Percentiles rank a stretch among this genome's conserved stretches.
Evolutionary conservation across 2,113 vertebrate species (phyloP).

Genomic region (Eublepharis macularius): DNA sequence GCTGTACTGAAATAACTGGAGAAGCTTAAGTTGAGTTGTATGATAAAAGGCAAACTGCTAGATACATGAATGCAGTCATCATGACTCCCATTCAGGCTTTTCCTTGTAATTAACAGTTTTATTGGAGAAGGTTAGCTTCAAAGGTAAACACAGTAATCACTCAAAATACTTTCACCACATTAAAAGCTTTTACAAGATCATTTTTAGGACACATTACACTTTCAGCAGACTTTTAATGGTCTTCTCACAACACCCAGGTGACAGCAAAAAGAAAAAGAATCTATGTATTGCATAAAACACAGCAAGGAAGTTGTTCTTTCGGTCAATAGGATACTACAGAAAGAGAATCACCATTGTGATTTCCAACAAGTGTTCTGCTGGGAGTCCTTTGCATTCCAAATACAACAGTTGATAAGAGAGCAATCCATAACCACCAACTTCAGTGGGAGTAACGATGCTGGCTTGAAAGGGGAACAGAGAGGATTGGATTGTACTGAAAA

Average conservation of each 20-base stretch:
- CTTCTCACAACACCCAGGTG: background rate
- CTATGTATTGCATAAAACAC: background rate
- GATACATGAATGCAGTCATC: background rate
- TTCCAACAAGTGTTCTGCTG: background rate
- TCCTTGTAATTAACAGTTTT: background rate
- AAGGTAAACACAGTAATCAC: rapidly evolving
- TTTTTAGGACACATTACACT: constrained; percentile 15
- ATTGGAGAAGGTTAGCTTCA: background rate
- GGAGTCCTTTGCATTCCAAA: background rate
- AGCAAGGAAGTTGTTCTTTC: background rate
- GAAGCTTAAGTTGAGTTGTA: background rate
- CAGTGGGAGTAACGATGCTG: background rate
- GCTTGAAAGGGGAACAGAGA: background rate
- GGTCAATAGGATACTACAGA: background rate
- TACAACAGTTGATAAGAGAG: background rate
- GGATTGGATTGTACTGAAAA: background rate
- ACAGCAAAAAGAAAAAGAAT: background rate
- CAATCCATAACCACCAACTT: background rate
- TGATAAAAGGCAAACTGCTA: background rate
- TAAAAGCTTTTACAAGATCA: background rate
- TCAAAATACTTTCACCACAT: background rate
- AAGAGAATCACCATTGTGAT: background rate
- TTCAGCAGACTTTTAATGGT: background rate
- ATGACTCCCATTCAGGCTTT: background rate
- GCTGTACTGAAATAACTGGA: background rate